These are phyloP conservation scores for Pluvianellus socialis DNA, from an alignment of 2,113 vertebrate genomes.

Conservation along the genomic window DNA sequence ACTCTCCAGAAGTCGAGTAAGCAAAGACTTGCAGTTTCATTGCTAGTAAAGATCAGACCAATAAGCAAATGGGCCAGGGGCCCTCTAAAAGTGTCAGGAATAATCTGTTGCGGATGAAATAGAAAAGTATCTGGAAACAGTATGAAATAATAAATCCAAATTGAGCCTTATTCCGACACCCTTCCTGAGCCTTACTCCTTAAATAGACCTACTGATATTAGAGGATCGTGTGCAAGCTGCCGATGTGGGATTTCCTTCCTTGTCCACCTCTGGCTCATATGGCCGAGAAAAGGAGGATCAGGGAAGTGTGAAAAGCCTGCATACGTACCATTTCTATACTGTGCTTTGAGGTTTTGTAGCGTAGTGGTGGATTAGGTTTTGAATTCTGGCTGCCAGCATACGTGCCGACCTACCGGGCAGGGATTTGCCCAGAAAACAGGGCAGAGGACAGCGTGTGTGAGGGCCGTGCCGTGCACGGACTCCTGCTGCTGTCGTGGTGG, in stretches of 20 bases:
- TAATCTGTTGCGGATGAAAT: slow-evolving; percentile 71
- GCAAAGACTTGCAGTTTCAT: slow-evolving; percentile 72
- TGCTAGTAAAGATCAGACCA: slow-evolving; percentile 75
- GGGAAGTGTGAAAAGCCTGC: neutral
- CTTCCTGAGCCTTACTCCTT: neutral
- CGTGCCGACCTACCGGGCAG: neutral
- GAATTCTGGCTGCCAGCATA: neutral
- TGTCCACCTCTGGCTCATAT: neutral
- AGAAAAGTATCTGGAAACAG: slow-evolving; percentile 65
- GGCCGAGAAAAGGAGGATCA: neutral
- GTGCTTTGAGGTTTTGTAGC: neutral
- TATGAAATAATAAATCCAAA: slow-evolving; percentile 60
- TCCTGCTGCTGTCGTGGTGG: neutral
- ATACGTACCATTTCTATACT: neutral
- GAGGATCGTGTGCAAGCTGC: neutral
- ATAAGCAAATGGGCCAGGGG: slow-evolving; percentile 73
- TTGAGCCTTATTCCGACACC: neutral
- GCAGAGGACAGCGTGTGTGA: neutral
- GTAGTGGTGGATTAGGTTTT: neutral
- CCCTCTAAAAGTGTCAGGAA: slow-evolving; percentile 75
- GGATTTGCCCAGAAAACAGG: neutral
- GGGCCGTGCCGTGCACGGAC: accelerated
- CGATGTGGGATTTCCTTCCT: neutral
- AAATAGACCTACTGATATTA: neutral
- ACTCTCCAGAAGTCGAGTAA: slow-evolving; percentile 74